Evolutionary conservation across 2,888 invertebrate genomes (phyloP), one percentile per base, ranked within the genome.

Genomic region (Timema cristinae): DNA sequence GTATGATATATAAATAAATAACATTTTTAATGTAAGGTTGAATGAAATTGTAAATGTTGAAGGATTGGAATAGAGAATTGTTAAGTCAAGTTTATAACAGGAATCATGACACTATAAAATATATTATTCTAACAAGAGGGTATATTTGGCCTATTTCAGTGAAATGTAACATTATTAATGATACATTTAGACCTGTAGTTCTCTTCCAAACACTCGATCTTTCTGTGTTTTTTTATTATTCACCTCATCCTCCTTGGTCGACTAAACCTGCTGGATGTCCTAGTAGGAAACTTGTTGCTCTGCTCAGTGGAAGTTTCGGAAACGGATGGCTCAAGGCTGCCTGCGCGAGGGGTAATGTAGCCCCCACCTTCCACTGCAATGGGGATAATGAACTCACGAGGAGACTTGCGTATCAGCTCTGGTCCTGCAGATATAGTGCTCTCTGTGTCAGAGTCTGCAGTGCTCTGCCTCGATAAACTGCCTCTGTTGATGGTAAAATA

Each of bases 341-440:
- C 90, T 73, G 88, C 87, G 73, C 89, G 85, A 48, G 92, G 92
- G 48, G 91, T 92, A 7, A 92, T 91, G 81, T 91, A 93, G 74
- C 94, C 94, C 74, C 93, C 94, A 77, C 94, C 95, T 82, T 95
- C 95, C 71, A 95, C 91, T 16, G 94, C 93, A 79, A 95, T 95
- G n/a, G 95, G 95, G 82, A 95, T 95, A 79, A 95, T 94, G 80
- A 93, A 94, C 83, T 95, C 95, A 63, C 95, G 86, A 15, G 94
- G 93, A 13, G 93, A 93, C 83, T 94, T 95, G 80, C 92, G 90
- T 79, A 94, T 94, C 7, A 93, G 92, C 81, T 91, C 90, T 69
- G 85, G 85, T 47, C 86, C 85, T 6, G 80, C 77, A 8, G 85
- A 83, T 11, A 81, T 80, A 15, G 76, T 76, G 59, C 77, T 76